Evolutionary conservation across 1,140 invertebrate genomes (phyloP).

Genomic region (Oryctes rhinoceros): DNA sequence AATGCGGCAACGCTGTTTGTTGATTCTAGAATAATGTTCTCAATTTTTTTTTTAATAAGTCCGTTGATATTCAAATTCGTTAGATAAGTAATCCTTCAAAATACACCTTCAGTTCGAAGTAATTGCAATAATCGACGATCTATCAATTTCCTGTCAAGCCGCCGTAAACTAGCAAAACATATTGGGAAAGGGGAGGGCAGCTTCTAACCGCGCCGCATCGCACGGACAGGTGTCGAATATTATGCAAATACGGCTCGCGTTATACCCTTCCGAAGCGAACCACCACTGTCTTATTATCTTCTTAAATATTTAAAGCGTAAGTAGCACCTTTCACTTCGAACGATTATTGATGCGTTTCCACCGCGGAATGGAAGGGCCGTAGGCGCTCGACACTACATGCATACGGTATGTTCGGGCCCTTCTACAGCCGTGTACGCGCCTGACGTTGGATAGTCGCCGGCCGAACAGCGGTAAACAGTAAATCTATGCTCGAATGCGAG

Average conservation of each 20-base stretch:
- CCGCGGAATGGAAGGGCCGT: slow-evolving; percentile 3
- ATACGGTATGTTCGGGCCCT: neutral
- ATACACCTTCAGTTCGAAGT: neutral
- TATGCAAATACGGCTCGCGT: slow-evolving; percentile 36
- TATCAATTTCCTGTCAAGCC: too few relatives aligned
- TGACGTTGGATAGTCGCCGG: neutral
- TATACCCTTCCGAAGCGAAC: neutral
- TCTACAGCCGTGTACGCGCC: neutral
- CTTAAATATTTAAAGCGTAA: slow-evolving; percentile 39
- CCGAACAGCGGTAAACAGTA: slow-evolving; percentile 13
- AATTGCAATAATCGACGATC: too few relatives aligned
- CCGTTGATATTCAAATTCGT: neutral
- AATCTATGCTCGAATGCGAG: neutral
- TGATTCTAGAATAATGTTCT: too few relatives aligned
- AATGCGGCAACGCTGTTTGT: too few relatives aligned
- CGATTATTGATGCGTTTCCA: slow-evolving; percentile 33
- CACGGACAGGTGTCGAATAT: slow-evolving; percentile 33
- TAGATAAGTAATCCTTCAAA: neutral
- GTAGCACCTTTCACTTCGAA: slow-evolving; percentile 37
- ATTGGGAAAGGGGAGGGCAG: too few relatives aligned
- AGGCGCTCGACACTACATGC: neutral
- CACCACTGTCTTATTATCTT: slow-evolving; percentile 36
- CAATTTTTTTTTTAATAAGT: too few relatives aligned
- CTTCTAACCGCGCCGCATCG: too few relatives aligned
- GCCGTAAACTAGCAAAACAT: too few relatives aligned